Conservation (phyloP, 2,113 vertebrate genomes). For the Dermatemys mawii region DNA sequence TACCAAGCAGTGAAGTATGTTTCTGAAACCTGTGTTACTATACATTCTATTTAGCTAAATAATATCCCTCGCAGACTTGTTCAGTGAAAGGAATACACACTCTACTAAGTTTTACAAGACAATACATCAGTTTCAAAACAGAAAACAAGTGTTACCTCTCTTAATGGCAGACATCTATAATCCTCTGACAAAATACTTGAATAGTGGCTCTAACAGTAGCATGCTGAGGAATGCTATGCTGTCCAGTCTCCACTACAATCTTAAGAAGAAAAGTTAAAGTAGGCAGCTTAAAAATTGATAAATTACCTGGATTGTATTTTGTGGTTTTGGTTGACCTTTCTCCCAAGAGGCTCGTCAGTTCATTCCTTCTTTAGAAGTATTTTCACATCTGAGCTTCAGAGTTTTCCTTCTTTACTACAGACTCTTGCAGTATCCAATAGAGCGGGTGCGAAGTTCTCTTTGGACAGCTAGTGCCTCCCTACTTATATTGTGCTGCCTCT, state of each 20-base stretch:
- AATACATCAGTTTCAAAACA: background rate
- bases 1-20: background rate
- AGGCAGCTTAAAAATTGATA: constrained; percentile 14
- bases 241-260: background rate
- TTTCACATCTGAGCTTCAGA: constrained; percentile 34
- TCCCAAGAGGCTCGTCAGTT: background rate
- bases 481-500: constrained; percentile 72
- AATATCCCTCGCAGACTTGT: background rate
- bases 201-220: constrained; percentile 1
- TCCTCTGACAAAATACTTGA: constrained; percentile 6
- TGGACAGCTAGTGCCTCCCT: constrained; percentile 18
- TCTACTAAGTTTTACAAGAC: constrained; percentile 7
- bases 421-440: background rate
- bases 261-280: constrained; percentile 37
- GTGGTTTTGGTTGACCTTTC: constrained; percentile 43
- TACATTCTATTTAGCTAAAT: background rate
- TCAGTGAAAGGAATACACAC: background rate
- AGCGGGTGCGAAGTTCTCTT: constrained; percentile 38
- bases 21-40: background rate
- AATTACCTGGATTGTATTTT: constrained; percentile 69
- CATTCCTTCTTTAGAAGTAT: constrained; percentile 38
- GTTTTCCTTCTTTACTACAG: constrained; percentile 32
- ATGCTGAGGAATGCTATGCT: background rate
- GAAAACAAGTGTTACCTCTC: background rate
- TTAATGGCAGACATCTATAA: background rate